Evolutionary conservation across 2,113 vertebrate species (phyloP).

Genomic region (Zonotrichia leucophrys): DNA sequence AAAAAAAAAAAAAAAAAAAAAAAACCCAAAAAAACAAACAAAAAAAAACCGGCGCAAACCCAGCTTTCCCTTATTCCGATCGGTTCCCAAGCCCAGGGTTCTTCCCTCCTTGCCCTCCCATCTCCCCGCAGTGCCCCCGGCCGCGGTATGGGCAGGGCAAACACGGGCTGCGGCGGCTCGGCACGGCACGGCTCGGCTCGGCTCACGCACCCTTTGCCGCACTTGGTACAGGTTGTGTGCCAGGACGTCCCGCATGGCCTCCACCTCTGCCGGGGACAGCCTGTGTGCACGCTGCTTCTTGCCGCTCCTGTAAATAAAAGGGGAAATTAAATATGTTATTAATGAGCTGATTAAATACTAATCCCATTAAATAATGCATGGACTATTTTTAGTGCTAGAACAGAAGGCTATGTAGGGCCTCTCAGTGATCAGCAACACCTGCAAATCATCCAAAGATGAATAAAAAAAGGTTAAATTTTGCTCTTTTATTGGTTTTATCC

Average conservation of each 20-base stretch:
- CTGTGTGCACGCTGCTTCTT: constrained; percentile 57
- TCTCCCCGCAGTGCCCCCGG: background rate
- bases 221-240: constrained; percentile 91
- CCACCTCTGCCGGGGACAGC: constrained; percentile 80
- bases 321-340: background rate
- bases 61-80: background rate
- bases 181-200: too few species aligned
- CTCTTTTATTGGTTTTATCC: background rate
- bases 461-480: background rate
- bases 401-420: background rate
- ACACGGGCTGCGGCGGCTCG: background rate
- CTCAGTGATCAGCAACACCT: background rate
- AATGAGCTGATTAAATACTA: background rate
- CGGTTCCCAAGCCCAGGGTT: accelerated
- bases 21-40: too few species aligned
- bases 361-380: background rate
- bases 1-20: too few species aligned
- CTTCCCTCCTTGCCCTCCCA: background rate
- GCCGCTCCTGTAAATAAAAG: constrained; percentile 59
- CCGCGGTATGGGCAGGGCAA: background rate
- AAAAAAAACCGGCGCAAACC: accelerated
- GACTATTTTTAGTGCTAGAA: background rate
- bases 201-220: constrained; percentile 82
- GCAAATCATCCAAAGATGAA: background rate
- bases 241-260: constrained; percentile 85